Evolutionary conservation across 1,140 invertebrate species (phyloP).

Genomic region (Musca domestica): DNA sequence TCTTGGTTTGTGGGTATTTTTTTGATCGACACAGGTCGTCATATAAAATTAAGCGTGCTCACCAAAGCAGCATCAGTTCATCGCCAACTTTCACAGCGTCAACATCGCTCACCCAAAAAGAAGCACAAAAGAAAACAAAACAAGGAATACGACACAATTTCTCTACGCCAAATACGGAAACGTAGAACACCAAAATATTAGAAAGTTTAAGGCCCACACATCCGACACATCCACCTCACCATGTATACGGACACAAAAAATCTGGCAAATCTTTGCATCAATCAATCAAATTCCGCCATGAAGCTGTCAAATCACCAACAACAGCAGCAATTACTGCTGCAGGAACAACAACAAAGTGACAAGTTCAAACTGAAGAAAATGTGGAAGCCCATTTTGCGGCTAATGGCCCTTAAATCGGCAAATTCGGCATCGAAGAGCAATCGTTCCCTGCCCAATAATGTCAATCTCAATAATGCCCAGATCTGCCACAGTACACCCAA

Average conservation of each 20-base stretch:
- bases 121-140: slow-evolving; percentile 18
- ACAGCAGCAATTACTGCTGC: slow-evolving; percentile 16
- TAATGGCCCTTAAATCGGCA: slow-evolving; percentile 33
- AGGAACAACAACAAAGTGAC: slow-evolving; percentile 16
- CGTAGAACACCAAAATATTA: slow-evolving; percentile 1
- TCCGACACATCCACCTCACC: slow-evolving; percentile 20
- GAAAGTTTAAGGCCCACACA: slow-evolving; percentile 9
- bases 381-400: slow-evolving; percentile 41
- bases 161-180: not conserved
- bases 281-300: not conserved
- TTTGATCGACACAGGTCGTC: slow-evolving; percentile 31
- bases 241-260: slow-evolving; percentile 53
- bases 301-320: slow-evolving; percentile 7
- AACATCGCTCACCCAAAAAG: slow-evolving; percentile 31
- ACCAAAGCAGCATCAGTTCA: slow-evolving; percentile 53
- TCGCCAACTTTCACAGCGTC: slow-evolving; percentile 49
- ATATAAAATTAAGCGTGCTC: slow-evolving; percentile 49
- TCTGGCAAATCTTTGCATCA: slow-evolving; percentile 23
- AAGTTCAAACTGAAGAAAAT: slow-evolving; percentile 34
- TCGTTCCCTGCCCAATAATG: slow-evolving; percentile 43
- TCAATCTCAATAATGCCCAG: slow-evolving; percentile 48
- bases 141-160: not conserved
- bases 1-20: slow-evolving; percentile 6
- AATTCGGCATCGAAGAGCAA: not conserved
- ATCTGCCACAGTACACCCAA: not conserved